Base-by-base conservation (phyloP, 1,140 invertebrate genomes). In the Arctopsyche grandis region DNA sequence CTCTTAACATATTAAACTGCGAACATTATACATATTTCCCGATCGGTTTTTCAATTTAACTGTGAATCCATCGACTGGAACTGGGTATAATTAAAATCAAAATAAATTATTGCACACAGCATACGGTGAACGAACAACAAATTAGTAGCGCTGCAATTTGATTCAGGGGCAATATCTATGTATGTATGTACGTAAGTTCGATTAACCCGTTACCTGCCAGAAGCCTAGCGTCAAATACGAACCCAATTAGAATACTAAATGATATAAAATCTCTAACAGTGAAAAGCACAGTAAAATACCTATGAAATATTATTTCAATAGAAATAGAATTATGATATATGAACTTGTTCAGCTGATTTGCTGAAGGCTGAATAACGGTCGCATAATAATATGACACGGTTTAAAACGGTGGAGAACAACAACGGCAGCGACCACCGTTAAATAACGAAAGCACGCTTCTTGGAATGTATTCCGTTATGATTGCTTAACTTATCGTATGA, bases 381-480 rank as follows among this genome's bases (percentile, higher is more conserved):
- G 14, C 44, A 48, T 16, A 71, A 44, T 12, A 74, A 52, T 24
- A 48, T 74, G 43, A n/a, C 48, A 29, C 24, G 9, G 71, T 56
- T 74, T 9, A 52, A 74, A 71, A 71, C 38, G 38, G 46, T 56
- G 10, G 44, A 74, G 24, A 74, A 46, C 43, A 74, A 29, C 48
- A 22, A 29, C 71, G 52, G 24, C 43, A 74, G 14, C 48, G 46
- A 29, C 71, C 46, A 74, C 71, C 71, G 71, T 56, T 56, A 29
- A 38, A 74, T 56, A 56, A 56, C 46, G 46, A 56, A 46, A 29
- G 71, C 71, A 74, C 71, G 71, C 48, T 71, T 24, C 24, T 71
- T 71, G 10, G 69, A n/a, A n/a, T n/a, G n/a, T 16, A 56, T 74
- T 46, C 71, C 71, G 71, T 74, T 74, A 74, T 74, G 71, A 74